Evolutionary conservation across 2,113 vertebrate species (phyloP).

Genomic region (Thamnophis sirtalis): DNA sequence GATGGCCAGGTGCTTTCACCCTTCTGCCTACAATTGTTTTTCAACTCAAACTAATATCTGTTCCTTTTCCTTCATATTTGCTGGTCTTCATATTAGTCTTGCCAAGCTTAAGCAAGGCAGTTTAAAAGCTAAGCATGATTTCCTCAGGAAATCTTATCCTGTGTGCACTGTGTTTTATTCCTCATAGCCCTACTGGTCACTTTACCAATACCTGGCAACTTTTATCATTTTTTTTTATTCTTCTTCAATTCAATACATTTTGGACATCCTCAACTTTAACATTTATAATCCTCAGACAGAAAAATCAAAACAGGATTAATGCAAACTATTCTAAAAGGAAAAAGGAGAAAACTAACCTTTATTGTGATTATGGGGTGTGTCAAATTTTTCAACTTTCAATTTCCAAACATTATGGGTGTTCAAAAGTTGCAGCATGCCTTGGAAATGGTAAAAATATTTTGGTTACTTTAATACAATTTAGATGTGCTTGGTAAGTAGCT

Average conservation of each 20-base stretch:
- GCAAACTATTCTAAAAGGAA: neutral
- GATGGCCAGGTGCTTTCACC: neutral
- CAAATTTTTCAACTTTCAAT: too few species aligned
- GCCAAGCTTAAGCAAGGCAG: neutral
- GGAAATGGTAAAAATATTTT: too few species aligned
- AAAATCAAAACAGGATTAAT: neutral
- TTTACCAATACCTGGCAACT: neutral
- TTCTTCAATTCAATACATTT: neutral
- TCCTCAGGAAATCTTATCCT: neutral
- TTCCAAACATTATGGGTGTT: too few species aligned
- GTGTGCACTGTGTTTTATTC: neutral
- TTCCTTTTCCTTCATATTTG: neutral
- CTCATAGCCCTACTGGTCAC: neutral
- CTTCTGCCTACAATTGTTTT: neutral
- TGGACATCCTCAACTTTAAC: neutral
- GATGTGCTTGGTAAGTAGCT: too few species aligned
- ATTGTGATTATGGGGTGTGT: neutral
- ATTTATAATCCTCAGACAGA: neutral
- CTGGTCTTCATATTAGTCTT: neutral
- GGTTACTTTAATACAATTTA: too few species aligned
- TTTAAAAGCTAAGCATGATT: neutral
- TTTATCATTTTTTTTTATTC: neutral
- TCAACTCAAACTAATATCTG: neutral
- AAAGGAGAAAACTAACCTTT: conserved; percentile 8
- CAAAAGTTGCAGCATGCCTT: too few species aligned